A percentile compares a stretch with the other conserved stretches of the same genome.
phyloP scores from a whole-genome alignment of 2,888 invertebrate genomes.

The Gortyna flavago region DNA sequence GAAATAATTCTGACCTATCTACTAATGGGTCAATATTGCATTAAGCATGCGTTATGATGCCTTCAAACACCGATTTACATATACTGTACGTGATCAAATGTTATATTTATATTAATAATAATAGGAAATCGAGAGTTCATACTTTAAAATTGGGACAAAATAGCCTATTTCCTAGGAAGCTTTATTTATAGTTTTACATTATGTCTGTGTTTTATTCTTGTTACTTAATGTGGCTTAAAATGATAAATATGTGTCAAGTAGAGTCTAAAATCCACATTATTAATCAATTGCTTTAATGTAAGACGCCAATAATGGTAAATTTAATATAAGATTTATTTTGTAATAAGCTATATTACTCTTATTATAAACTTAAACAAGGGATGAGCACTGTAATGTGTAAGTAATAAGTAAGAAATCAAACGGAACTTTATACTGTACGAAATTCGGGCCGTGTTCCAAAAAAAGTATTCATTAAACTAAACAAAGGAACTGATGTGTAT shows the following conservation, averaged over 20 bases:
- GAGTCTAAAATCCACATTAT: conserved; percentile 30
- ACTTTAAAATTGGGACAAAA: conserved; percentile 40
- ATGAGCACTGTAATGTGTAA: conserved; percentile 68
- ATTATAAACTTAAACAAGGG: conserved; percentile 80
- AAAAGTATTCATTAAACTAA: background rate
- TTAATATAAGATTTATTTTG: conserved; percentile 66
- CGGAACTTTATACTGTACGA: conserved; percentile 47
- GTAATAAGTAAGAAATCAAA: conserved; percentile 56
- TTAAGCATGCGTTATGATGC: too few relatives aligned
- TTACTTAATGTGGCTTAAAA: conserved; percentile 70
- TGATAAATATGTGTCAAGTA: conserved; percentile 50
- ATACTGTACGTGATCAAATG: conserved; percentile 60
- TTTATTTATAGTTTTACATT: conserved; percentile 60
- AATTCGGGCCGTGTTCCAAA: conserved; percentile 45
- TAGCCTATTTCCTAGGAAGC: conserved; percentile 60
- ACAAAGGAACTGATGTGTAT: background rate
- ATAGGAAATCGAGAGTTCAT: conserved; percentile 42
- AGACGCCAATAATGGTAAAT: conserved; percentile 41
- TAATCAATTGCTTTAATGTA: conserved; percentile 46
- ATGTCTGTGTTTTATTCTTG: conserved; percentile 68
- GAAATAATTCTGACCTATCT: too few relatives aligned
- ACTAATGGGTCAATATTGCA: too few relatives aligned
- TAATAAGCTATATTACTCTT: conserved; percentile 69
- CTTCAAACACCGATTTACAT: conserved; percentile 41
- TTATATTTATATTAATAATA: conserved; percentile 44